phyloP scores from a whole-genome alignment of 2,888 invertebrate species.

The Elmis aenea region DNA sequence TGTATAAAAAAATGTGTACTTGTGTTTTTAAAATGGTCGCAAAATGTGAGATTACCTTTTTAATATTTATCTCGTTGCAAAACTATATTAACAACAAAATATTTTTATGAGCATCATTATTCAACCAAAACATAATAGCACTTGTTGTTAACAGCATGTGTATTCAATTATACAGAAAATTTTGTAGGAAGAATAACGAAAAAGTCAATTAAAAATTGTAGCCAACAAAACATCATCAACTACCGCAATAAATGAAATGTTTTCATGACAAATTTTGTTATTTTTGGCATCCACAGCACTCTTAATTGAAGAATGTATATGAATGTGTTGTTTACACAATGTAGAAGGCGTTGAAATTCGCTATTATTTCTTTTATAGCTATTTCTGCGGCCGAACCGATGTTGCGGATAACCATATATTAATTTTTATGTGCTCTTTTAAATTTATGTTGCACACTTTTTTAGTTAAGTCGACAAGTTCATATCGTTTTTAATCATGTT shows the following conservation, averaged over 20 bases:
- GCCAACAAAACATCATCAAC: conserved; percentile 7
- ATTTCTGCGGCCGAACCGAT: not conserved
- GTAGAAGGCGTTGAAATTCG: conserved; percentile 22
- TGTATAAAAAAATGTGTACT: no score
- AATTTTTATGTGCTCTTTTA: not conserved
- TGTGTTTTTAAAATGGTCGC: no score
- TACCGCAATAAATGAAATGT: conserved; percentile 18
- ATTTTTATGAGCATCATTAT: no score
- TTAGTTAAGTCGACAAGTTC: not conserved
- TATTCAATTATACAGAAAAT: no score
- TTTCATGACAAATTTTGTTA: conserved; percentile 25
- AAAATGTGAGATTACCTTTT: no score
- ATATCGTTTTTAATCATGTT: conserved; percentile 1
- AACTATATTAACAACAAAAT: no score
- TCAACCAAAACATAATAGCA: no score
- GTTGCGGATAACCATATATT: not conserved
- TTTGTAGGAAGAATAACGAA: no score
- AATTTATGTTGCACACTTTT: not conserved
- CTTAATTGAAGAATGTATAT: conserved; percentile 27
- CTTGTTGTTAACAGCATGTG: no score
- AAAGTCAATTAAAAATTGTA: conserved; percentile 11
- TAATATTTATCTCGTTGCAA: no score
- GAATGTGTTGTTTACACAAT: conserved; percentile 24
- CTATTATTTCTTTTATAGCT: conserved; percentile 21
- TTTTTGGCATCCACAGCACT: conserved; percentile 23